Evolutionary conservation across 1,140 invertebrate species (phyloP).

Genomic region (Apis dorsata): DNA sequence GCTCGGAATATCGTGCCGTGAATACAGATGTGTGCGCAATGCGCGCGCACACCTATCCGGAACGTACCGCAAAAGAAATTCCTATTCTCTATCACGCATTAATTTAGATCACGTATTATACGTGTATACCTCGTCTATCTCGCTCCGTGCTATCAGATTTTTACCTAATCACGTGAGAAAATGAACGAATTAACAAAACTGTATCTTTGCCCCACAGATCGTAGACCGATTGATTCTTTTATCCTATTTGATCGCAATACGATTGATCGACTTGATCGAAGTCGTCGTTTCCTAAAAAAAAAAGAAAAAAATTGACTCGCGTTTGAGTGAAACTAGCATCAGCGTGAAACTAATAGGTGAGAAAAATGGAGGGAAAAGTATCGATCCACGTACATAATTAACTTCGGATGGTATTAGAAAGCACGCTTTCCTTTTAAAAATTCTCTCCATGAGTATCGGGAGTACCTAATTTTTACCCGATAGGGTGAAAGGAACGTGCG

Average conservation of each 20-base stretch:
- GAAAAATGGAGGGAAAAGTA: background rate
- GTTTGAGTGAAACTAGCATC: background rate
- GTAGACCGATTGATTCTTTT: too few species aligned
- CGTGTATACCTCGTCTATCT: slow-evolving; percentile 39
- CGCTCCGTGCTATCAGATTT: slow-evolving; percentile 49
- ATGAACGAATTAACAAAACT: slow-evolving; percentile 70
- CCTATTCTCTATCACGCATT: slow-evolving; percentile 47
- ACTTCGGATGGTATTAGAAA: slow-evolving; percentile 17
- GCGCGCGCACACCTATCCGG: background rate
- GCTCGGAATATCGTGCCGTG: slow-evolving; percentile 24
- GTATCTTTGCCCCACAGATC: slow-evolving; percentile 54
- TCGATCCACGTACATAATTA: slow-evolving; percentile 4
- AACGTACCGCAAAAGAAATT: slow-evolving; percentile 48
- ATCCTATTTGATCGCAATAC: too few species aligned
- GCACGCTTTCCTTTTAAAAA: slow-evolving; percentile 20
- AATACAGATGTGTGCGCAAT: slow-evolving; percentile 17
- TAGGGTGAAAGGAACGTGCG: slow-evolving; percentile 19
- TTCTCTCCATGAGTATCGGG: background rate
- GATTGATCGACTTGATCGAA: background rate
- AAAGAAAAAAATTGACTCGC: too few species aligned
- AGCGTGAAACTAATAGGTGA: background rate
- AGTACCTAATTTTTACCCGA: slow-evolving; percentile 12
- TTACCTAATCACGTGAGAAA: slow-evolving; percentile 66
- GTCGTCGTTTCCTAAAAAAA: background rate
- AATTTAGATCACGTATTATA: slow-evolving; percentile 55